Percentiles rank a stretch among this genome's conserved stretches.
These are phyloP conservation scores for Endomychus coccineus DNA, from an alignment of 2,888 invertebrate genomes.

Conservation along the genomic window DNA sequence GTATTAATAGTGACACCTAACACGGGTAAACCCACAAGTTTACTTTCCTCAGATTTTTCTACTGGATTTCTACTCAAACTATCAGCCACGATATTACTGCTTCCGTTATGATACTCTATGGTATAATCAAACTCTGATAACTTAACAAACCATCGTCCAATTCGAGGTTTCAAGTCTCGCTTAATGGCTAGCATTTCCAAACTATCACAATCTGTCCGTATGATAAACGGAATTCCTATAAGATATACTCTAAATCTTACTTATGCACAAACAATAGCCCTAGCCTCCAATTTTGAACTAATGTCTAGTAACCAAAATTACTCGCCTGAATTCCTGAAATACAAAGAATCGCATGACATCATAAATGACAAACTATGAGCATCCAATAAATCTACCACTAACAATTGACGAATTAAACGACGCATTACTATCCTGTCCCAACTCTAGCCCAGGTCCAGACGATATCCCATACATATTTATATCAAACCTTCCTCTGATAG, in stretches of 20 bases:
- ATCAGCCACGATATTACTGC: conserved; percentile 17
- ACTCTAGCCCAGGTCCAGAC: not conserved
- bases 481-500: not conserved
- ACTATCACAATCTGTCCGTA: conserved; percentile 18
- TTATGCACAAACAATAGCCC: conserved; percentile 12
- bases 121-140: conserved; percentile 21
- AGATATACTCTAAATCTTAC: conserved; percentile 19
- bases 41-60: conserved; percentile 11
- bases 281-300: too few species aligned
- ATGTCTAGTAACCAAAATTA: too few species aligned
- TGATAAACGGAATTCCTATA: conserved; percentile 15
- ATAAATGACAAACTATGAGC: too few species aligned
- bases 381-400: too few species aligned
- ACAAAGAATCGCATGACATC: too few species aligned
- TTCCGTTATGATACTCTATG: conserved; percentile 20
- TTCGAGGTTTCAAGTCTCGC: conserved; percentile 12
- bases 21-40: too few species aligned
- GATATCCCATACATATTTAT: conserved; percentile 2
- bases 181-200: conserved; percentile 9
- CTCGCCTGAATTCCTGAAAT: too few species aligned
- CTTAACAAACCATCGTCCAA: conserved; percentile 15
- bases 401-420: not conserved
- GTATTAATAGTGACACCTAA: too few species aligned
- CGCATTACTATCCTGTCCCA: not conserved
- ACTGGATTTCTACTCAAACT: conserved; percentile 21